Evolutionary conservation across 92 coral and sea anemone genomes (phyloP).

Genomic region (Hydrozoanthus gracilis): DNA sequence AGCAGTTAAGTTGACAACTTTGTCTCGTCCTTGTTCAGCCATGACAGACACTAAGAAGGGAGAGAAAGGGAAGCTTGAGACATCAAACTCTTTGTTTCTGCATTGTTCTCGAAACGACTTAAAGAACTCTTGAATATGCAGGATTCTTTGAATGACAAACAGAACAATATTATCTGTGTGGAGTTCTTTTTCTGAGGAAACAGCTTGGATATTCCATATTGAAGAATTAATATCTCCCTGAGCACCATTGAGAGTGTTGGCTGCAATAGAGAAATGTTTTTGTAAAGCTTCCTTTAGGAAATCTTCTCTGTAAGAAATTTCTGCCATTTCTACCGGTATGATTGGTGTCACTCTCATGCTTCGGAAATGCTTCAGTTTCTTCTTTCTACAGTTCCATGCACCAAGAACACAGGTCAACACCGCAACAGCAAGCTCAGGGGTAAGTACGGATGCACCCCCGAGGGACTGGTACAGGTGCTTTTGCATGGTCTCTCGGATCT

Average conservation of each 20-base stretch:
- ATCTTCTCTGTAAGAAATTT: slow-evolving; percentile 21
- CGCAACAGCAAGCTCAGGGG: slow-evolving; percentile 82
- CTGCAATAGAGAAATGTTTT: slow-evolving; percentile 31
- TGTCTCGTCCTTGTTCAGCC: slow-evolving; percentile 49
- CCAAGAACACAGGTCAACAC: slow-evolving; percentile 64
- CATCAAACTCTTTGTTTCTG: slow-evolving; percentile 70
- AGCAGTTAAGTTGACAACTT: slow-evolving; percentile 18
- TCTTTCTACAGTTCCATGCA: slow-evolving; percentile 69
- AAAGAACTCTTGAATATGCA: slow-evolving; percentile 75
- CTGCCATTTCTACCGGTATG: slow-evolving; percentile 61
- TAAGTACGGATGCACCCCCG: slow-evolving; percentile 67
- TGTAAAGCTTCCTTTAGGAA: slow-evolving; percentile 29
- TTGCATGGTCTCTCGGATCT: slow-evolving; percentile 70
- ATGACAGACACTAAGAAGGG: slow-evolving; percentile 42
- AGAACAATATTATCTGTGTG: slow-evolving; percentile 56
- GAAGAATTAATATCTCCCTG: slow-evolving; percentile 8
- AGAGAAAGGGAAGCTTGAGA: slow-evolving; percentile 42
- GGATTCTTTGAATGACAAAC: slow-evolving; percentile 67
- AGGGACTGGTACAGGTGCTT: slow-evolving; percentile 66
- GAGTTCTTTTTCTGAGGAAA: slow-evolving; percentile 51
- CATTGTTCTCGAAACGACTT: slow-evolving; percentile 51
- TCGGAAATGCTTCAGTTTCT: slow-evolving; percentile 32
- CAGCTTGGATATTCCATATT: slow-evolving; percentile 34
- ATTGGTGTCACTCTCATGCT: slow-evolving; percentile 52
- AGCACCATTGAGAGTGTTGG: slow-evolving; percentile 2